phyloP scores from a whole-genome alignment of 2,113 vertebrate genomes.

The Anhinga anhinga region DNA sequence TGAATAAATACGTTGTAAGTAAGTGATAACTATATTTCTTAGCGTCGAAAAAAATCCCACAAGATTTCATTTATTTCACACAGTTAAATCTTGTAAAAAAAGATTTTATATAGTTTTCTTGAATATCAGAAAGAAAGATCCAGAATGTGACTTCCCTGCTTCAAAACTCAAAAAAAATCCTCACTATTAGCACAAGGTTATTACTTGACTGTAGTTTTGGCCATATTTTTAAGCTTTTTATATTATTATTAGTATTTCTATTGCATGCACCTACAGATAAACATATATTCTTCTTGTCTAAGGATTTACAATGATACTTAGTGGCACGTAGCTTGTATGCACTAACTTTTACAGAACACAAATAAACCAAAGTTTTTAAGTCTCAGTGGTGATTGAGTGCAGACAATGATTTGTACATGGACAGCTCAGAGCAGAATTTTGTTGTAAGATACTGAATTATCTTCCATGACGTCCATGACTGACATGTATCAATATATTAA shows the following conservation, averaged over 20 bases:
- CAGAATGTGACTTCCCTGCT: neutral
- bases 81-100: neutral
- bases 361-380: neutral
- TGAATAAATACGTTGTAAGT: neutral
- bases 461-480: neutral
- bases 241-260: neutral
- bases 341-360: neutral
- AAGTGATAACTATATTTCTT: neutral
- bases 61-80: neutral
- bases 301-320: neutral
- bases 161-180: neutral
- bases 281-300: neutral
- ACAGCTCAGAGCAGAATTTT: neutral
- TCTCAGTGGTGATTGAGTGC: neutral
- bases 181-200: neutral
- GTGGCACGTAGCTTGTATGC: rapidly evolving
- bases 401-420: neutral
- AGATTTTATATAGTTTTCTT: neutral
- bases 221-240: neutral
- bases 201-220: neutral
- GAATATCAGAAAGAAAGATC: neutral
- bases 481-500: neutral
- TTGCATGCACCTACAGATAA: neutral
- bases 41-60: neutral
- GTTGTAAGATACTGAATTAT: neutral